phyloP scores from a whole-genome alignment of 2,113 vertebrate species.

The Tyrannus savana region DNA sequence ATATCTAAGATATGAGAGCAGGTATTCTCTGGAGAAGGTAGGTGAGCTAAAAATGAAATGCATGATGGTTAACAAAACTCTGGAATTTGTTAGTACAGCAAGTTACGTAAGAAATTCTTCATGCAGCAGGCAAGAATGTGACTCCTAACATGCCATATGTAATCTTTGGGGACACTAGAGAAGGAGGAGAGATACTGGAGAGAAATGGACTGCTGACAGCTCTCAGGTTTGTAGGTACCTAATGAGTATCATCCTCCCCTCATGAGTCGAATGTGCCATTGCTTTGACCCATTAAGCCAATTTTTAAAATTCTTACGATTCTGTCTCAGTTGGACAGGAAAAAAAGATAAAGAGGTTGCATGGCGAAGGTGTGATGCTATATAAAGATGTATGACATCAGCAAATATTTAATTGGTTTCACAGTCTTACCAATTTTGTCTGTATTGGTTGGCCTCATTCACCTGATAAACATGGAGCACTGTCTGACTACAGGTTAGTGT shows the following conservation, averaged over 20 bases:
- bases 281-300: neutral
- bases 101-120: neutral
- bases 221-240: neutral
- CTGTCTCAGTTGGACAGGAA: neutral
- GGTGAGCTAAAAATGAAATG: neutral
- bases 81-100: neutral
- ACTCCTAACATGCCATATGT: neutral
- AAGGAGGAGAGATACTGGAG: neutral
- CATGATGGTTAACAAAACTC: neutral
- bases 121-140: neutral
- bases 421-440: neutral
- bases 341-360: neutral
- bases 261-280: neutral
- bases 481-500: neutral
- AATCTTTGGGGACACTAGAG: neutral
- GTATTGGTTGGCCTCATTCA: neutral
- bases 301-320: neutral
- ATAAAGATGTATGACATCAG: neutral
- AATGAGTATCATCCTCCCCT: neutral
- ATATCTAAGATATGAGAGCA: neutral
- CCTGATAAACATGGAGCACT: neutral
- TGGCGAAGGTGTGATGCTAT: neutral
- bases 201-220: neutral
- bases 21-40: neutral
- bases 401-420: neutral